Evolutionary conservation across 2,888 invertebrate species (phyloP), one percentile per base, ranked within the genome.

Genomic region (Apamea monoglypha): DNA sequence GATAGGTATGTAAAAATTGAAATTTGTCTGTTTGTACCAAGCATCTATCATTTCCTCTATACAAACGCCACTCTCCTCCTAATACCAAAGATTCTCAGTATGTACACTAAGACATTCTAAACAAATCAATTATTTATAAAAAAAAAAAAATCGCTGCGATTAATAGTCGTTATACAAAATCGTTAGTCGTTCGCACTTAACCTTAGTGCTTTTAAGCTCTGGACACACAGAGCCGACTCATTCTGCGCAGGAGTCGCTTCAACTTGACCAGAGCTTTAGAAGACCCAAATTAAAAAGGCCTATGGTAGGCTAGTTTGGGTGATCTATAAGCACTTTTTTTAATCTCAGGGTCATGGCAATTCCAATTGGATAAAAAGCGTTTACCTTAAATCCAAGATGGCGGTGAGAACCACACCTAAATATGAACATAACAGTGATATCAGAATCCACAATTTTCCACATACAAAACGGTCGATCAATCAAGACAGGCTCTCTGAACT

Each of bases 121-220:
- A 61, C n/a, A 80, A 69, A 83, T 64, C 5, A 67, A 29, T 70
- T 64, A 85, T 74, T 72, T 72, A 80, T 61, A 47, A 53, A 77
- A 80, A 82, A 77, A 80, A 82, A 76, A 76, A 80, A 86, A 61
- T 74, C 81, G 73, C 81, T 69, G 85, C 76, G 79, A 78, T 81
- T 81, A 71, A n/a, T 70, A 84, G 70, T 78, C 79, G 82, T 87
- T 78, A 64, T 40, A 82, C 36, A 82, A 78, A 77, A 74, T 87
- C 78, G 83, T 86, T 87, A 76, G 80, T 88, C 82, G 70, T 77
- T 82, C 75, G 74, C 50, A 63, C 50, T 47, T 47, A 50, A 59
- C 16, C n/a, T 36, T 44, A 40, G 71, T 63, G 72, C 36, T 76
- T 73, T 29, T 40, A 14, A 29, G 21, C 21, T 71, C 61, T 40